Conservation (phyloP, 1,140 invertebrate species). For the Psix sp. region DNA sequence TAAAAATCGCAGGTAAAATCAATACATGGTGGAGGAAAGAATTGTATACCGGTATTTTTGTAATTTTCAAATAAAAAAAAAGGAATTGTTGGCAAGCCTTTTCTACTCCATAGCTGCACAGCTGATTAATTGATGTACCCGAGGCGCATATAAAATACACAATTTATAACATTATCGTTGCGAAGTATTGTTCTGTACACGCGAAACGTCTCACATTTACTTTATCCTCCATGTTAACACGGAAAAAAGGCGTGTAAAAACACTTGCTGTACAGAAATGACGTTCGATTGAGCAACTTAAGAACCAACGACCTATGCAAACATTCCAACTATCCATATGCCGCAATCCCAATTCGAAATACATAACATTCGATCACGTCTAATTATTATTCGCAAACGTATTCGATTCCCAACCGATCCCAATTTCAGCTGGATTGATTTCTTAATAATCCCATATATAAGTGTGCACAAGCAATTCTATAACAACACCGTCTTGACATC, state of each 20-base stretch:
- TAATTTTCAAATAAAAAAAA: no score
- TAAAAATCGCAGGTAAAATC: no score
- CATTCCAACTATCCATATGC: conserved; percentile 8
- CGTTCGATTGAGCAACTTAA: conserved; percentile 18
- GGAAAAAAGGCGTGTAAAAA: conserved; percentile 14
- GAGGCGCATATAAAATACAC: conserved; percentile 10
- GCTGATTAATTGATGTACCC: conserved; percentile 9
- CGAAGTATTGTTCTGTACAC: conserved; percentile 8
- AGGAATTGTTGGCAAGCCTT: conserved; percentile 1
- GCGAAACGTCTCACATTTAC: conserved; percentile 10
- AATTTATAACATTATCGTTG: conserved; percentile 12
- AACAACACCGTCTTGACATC: no score
- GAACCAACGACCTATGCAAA: conserved; percentile 11
- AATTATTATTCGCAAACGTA: no score
- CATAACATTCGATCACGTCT: background rate
- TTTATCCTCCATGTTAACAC: conserved; percentile 26
- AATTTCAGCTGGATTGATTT: no score
- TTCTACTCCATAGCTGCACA: conserved; percentile 12
- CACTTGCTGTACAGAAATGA: conserved; percentile 7
- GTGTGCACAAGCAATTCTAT: no score
- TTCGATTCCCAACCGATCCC: no score
- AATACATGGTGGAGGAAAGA: no score
- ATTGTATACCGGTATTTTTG: no score
- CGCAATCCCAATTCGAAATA: background rate
- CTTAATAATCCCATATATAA: no score